Conservation (phyloP, 2,888 invertebrate species). For the Eledone cirrhosa region DNA sequence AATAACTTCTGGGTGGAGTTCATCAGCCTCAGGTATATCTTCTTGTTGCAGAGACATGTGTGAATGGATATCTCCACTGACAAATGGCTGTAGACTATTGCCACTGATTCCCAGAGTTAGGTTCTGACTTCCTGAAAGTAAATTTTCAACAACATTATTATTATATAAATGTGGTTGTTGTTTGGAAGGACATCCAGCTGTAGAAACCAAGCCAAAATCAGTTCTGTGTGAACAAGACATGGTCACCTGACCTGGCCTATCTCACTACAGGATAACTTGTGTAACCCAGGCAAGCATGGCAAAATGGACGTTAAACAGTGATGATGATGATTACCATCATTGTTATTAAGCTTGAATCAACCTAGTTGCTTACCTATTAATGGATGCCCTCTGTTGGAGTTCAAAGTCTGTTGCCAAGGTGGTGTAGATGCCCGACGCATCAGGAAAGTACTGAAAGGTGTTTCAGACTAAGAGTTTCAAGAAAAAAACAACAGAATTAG, state of each 20-base stretch:
- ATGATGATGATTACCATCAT: too few species aligned
- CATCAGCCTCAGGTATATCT: neutral
- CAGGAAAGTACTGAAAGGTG: slow-evolving; percentile 42
- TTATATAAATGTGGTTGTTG: too few species aligned
- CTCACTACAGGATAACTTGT: too few species aligned
- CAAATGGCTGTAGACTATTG: slow-evolving; percentile 49
- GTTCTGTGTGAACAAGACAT: too few species aligned
- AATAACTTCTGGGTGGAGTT: neutral
- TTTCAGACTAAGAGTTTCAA: slow-evolving; percentile 51
- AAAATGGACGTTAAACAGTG: too few species aligned
- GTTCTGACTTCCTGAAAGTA: neutral
- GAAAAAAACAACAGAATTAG: slow-evolving; percentile 4
- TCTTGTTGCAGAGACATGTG: neutral
- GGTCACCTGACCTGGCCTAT: too few species aligned
- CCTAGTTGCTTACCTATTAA: neutral
- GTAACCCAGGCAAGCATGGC: too few species aligned
- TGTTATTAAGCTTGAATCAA: neutral
- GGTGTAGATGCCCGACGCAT: slow-evolving; percentile 58
- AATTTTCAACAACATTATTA: too few species aligned
- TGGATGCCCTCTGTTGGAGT: slow-evolving; percentile 4
- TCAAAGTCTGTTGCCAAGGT: slow-evolving; percentile 39
- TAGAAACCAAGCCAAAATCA: too few species aligned
- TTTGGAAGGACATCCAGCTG: too few species aligned
- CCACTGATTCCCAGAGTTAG: slow-evolving; percentile 47
- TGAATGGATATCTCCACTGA: neutral